A percentile compares a stretch with the other conserved stretches of the same genome.
Conservation (phyloP, 2,888 invertebrate genomes). For the Laothoe populi region DNA sequence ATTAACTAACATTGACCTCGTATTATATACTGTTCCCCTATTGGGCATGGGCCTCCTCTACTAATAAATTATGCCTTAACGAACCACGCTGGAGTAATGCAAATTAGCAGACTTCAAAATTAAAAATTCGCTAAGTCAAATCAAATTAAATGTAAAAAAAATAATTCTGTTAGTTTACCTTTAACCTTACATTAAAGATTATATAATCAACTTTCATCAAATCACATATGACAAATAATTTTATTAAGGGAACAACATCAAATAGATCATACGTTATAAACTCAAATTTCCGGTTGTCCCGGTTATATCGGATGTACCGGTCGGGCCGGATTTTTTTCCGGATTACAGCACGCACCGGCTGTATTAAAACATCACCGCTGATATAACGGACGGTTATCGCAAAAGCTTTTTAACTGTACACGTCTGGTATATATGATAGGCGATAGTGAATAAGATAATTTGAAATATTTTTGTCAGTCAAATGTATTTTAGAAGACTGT, state of each 20-base stretch:
- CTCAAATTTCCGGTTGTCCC: not conserved
- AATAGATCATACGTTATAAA: slow-evolving; percentile 14
- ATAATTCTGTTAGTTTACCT: too few relatives aligned
- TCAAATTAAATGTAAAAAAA: too few relatives aligned
- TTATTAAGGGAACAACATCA: not conserved
- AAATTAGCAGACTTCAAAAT: too few relatives aligned
- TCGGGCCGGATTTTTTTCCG: slow-evolving; percentile 7
- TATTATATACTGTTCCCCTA: too few relatives aligned
- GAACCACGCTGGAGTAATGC: too few relatives aligned
- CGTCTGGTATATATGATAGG: slow-evolving; percentile 33
- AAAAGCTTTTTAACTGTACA: slow-evolving; percentile 53
- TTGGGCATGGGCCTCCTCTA: too few relatives aligned
- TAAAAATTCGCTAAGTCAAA: too few relatives aligned
- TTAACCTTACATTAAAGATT: too few relatives aligned
- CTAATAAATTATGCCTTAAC: too few relatives aligned
- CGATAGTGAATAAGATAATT: not conserved
- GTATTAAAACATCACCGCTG: slow-evolving; percentile 53
- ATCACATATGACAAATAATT: not conserved
- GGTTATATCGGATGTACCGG: not conserved
- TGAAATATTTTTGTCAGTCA: not conserved
- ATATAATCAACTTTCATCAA: too few relatives aligned
- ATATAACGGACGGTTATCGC: slow-evolving; percentile 50
- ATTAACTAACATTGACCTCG: too few relatives aligned
- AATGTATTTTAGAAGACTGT: too few relatives aligned
- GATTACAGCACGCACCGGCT: slow-evolving; percentile 28